Conservation (phyloP, 1,140 invertebrate species). For the Scylla paramamosain region DNA sequence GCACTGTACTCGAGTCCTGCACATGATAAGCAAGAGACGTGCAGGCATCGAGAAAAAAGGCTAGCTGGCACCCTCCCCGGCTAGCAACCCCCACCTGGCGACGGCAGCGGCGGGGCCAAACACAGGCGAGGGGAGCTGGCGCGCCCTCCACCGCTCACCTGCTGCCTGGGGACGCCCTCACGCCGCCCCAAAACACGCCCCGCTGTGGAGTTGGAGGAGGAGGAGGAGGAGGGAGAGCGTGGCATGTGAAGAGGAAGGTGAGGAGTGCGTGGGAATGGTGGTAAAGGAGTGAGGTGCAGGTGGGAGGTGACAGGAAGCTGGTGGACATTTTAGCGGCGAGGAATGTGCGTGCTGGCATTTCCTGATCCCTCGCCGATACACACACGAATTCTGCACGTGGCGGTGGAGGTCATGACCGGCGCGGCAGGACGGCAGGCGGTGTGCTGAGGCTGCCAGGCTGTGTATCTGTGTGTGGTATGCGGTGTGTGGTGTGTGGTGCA, state of each 20-base stretch:
- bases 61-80: not conserved
- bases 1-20: not conserved
- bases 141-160: not conserved
- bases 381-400: not conserved
- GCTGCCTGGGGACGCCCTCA: not conserved
- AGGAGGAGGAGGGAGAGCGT: not conserved
- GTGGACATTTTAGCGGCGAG: not conserved
- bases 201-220: not conserved
- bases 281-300: not conserved
- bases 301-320: not conserved
- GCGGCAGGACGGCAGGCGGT: not conserved
- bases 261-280: not conserved
- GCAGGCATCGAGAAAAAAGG: not conserved
- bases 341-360: slow-evolving; percentile 5
- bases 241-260: not conserved
- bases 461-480: not conserved
- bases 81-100: slow-evolving; percentile 6
- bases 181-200: not conserved
- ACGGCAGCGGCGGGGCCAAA: not conserved
- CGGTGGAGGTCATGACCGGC: not conserved
- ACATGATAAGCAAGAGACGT: not conserved
- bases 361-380: not conserved
- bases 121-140: slow-evolving; percentile 16
- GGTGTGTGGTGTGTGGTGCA: not conserved
- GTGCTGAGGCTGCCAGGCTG: not conserved